Evolutionary conservation across 1,140 invertebrate genomes (phyloP).

Genomic region (Neodiprion fabricii): DNA sequence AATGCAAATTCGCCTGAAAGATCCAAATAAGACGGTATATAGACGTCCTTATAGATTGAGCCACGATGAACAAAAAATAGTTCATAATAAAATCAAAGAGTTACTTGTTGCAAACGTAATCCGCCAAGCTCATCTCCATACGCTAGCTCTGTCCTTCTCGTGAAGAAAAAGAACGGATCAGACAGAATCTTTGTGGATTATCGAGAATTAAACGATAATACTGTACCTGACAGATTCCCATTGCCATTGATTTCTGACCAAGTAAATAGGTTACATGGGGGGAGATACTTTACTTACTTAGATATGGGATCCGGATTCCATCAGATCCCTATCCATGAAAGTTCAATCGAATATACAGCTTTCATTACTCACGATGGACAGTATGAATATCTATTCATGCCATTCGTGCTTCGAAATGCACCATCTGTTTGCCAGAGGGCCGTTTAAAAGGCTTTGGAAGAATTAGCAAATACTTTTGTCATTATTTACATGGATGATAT

Average conservation of each 20-base stretch:
- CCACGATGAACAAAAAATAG: not conserved
- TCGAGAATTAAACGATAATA: conserved; percentile 47
- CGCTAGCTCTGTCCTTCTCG: conserved; percentile 30
- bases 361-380: conserved; percentile 53
- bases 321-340: conserved; percentile 52
- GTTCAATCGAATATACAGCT: conserved; percentile 54
- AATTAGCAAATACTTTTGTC: conserved; percentile 11
- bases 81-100: not conserved
- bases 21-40: no score
- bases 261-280: conserved; percentile 27
- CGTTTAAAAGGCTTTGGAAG: conserved; percentile 14
- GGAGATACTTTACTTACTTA: conserved; percentile 47
- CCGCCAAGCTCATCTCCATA: conserved; percentile 32
- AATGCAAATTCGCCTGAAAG: no score
- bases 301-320: conserved; percentile 58
- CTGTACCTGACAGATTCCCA: conserved; percentile 11
- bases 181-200: conserved; percentile 57
- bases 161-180: conserved; percentile 41
- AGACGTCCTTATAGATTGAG: no score
- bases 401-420: conserved; percentile 58
- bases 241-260: no score
- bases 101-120: conserved; percentile 23
- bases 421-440: conserved; percentile 47
- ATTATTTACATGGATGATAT: conserved; percentile 32
- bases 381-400: conserved; percentile 30